Base-by-base conservation (phyloP, 2,113 vertebrate genomes). In the Callopanchax toddi region DNA sequence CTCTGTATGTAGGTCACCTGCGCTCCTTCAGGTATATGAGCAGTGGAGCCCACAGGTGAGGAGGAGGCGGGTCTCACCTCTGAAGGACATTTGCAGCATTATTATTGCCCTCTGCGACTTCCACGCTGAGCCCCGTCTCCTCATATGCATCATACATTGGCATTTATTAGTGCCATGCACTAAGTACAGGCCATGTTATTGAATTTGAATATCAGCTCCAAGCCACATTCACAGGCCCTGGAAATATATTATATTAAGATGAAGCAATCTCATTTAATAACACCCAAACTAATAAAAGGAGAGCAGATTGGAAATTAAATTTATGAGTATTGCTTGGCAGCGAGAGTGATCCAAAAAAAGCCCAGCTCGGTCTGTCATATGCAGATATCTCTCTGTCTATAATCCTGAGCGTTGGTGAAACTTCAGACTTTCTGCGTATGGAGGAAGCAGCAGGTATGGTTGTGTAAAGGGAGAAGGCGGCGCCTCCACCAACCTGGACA, bases 201-300 rank as follows among this genome's bases (percentile, higher is more conserved):
- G 95, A 96, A 98, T 99, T 97, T 98, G 95, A 98, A 97, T 97
- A 98, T 96, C 95, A 96, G 94, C 95, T 95, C 73, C 91, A 92
- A 96, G 96, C 94, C 95, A 95, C 92, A 91, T 93, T 94, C 93
- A 84, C 93, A 91, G 92, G 94, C 91, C 91, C 93, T 86, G 91
- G 94, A 96, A 95, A 96, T 97, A 96, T 97, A 97, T 98, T 96
- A 95, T 97, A 98, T 96, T 96, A 97, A 96, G 95, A 95, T 95
- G 96, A 97, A 97, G 97, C 94, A 97, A 95, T 96, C 95, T 97
- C 95, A 96, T 98, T 99, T 99, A 98, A 99, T 99, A 99, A 98
- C 94, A 97, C 91, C 94, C 93, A 97, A 97, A 97, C 95, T 98
- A 98, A 99, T 99, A 99, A 98, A 97, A 96, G 96, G 91, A 96